Conservation (phyloP, 2,113 vertebrate species). For the Anoplopoma fimbria region DNA sequence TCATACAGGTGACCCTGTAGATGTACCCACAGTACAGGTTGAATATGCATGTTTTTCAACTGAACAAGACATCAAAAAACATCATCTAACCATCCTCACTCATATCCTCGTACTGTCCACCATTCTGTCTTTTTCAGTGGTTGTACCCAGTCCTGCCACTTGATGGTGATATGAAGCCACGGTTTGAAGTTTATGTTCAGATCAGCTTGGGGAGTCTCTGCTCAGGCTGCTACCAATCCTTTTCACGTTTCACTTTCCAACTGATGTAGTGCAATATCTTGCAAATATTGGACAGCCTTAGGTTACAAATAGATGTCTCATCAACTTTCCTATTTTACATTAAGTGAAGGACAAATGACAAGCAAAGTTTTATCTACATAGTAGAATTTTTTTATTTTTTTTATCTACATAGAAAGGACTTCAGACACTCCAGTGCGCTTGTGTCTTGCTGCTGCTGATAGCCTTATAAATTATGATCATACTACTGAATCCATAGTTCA, state of each 20-base stretch:
- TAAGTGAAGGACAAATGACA: neutral
- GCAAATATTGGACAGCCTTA: neutral
- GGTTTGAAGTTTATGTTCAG: neutral
- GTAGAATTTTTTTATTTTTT: no score
- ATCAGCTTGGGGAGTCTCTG: neutral
- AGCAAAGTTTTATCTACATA: neutral
- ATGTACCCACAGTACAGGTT: neutral
- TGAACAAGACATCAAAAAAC: neutral
- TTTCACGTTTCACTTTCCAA: neutral
- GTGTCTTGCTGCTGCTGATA: neutral
- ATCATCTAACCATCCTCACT: neutral
- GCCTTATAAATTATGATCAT: neutral
- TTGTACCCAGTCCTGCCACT: constrained; percentile 49
- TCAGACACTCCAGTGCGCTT: neutral
- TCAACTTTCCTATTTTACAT: neutral
- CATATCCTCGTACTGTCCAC: neutral
- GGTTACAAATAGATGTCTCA: neutral
- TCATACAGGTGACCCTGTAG: neutral
- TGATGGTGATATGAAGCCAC: constrained; percentile 66
- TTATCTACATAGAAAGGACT: neutral
- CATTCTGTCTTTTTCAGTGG: neutral
- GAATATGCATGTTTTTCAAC: neutral
- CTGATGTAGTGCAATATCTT: neutral
- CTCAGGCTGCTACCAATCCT: no score
- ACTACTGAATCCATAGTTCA: neutral